A percentile compares a stretch with the other conserved stretches of the same genome.
These are phyloP conservation scores for Condylura cristata DNA, from an alignment of 2,113 vertebrate genomes.

Conservation along the genomic window DNA sequence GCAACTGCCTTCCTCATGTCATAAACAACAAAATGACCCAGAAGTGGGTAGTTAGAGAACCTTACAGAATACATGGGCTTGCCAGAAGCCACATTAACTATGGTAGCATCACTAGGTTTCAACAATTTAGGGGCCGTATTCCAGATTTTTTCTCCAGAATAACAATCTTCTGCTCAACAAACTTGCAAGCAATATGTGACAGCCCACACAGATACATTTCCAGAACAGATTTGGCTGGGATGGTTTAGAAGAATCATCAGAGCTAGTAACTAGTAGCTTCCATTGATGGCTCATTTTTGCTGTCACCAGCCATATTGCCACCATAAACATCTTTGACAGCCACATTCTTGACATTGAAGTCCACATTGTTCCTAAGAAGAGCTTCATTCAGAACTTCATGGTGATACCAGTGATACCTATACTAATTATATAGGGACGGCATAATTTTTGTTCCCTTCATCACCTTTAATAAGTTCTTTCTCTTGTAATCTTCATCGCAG, in stretches of 20 bases:
- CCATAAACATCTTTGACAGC: not conserved
- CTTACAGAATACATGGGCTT: not conserved
- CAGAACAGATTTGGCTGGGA: not conserved
- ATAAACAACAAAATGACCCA: not conserved
- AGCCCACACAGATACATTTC: not conserved
- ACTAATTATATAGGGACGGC: not conserved
- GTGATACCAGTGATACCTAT: not conserved
- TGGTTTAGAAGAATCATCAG: not conserved
- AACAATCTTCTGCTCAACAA: not conserved
- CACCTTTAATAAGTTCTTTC: slow-evolving; percentile 24
- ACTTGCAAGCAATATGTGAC: not conserved
- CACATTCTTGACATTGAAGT: not conserved
- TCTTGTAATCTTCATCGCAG: not conserved
- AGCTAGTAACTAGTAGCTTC: not conserved
- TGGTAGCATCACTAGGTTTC: not conserved
- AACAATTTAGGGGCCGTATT: not conserved
- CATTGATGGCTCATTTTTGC: not conserved
- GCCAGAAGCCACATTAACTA: not conserved
- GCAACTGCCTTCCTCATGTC: not conserved
- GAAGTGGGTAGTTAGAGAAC: not conserved
- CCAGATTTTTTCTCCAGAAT: not conserved
- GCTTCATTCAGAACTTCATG: not conserved
- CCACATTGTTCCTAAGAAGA: not conserved
- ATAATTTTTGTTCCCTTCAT: not conserved
- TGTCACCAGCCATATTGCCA: not conserved